These are phyloP conservation scores for Panzeria rudis DNA, from an alignment of 2,888 invertebrate species.

Conservation along the genomic window DNA sequence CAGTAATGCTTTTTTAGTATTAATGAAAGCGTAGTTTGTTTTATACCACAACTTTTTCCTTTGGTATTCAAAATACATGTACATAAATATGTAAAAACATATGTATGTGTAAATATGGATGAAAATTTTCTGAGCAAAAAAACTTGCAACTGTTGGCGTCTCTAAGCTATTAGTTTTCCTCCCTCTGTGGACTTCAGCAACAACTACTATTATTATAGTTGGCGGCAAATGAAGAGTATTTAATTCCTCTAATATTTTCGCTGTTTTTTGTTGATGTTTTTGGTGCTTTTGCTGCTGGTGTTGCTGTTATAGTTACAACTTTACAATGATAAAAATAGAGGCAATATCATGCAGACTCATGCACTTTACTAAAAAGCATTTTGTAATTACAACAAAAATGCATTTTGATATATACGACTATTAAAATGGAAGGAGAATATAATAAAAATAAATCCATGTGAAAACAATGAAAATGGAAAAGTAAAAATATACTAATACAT, in stretches of 20 bases:
- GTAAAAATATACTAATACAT: constrained; percentile 11
- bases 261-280: background rate
- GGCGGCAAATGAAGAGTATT: constrained; percentile 60
- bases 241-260: constrained; percentile 45
- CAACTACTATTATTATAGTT: constrained; percentile 58
- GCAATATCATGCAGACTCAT: constrained; percentile 69
- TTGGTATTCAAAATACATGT: constrained; percentile 35
- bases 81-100: background rate
- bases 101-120: background rate
- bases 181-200: constrained; percentile 38
- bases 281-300: background rate
- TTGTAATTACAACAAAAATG: constrained; percentile 69
- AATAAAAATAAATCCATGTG: constrained; percentile 27
- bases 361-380: constrained; percentile 71
- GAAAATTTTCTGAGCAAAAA: constrained; percentile 2
- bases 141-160: constrained; percentile 57
- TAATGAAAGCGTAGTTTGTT: constrained; percentile 30
- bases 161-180: constrained; percentile 61
- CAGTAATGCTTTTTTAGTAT: background rate
- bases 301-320: constrained; percentile 6
- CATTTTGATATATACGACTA: constrained; percentile 67
- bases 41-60: constrained; percentile 18
- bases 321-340: constrained; percentile 39
- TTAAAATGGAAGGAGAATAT: constrained; percentile 51
- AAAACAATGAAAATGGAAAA: constrained; percentile 36